A percentile compares a stretch with the other conserved stretches of the same genome.
phyloP scores from a whole-genome alignment of 2,797 vertebrate species.

The Bufotes viridis region DNA sequence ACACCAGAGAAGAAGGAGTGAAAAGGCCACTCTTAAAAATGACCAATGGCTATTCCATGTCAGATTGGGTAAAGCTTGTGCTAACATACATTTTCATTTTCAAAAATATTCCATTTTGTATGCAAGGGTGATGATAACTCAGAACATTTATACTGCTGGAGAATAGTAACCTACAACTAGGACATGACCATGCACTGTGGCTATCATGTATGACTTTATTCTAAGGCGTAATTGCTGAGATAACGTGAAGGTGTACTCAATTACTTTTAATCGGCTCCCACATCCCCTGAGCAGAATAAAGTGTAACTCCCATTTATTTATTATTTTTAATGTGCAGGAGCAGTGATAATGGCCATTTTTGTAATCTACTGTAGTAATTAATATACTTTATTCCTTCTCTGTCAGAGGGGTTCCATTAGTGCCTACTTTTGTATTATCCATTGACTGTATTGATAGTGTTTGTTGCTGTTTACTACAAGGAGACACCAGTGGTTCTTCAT shows the following conservation, averaged over 20 bases:
- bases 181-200: neutral
- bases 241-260: too few species aligned
- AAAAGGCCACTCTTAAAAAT: constrained; percentile 46
- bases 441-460: neutral
- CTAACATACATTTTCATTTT: neutral
- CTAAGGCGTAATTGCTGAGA: too few species aligned
- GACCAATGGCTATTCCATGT: neutral
- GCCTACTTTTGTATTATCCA: neutral
- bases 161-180: constrained; percentile 4
- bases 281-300: too few species aligned
- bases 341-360: too few species aligned
- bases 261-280: too few species aligned
- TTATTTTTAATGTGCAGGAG: neutral
- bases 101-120: neutral
- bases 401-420: neutral
- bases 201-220: neutral
- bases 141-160: neutral
- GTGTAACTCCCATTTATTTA: too few species aligned
- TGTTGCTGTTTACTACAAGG: neutral
- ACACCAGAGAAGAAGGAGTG: constrained; percentile 81
- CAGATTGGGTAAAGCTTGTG: too few species aligned
- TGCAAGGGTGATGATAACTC: neutral
- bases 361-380: too few species aligned
- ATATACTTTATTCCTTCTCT: neutral
- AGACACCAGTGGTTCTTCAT: neutral